Evolutionary conservation across 1,140 invertebrate species (phyloP).

Genomic region (Neomicropteryx cornuta): DNA sequence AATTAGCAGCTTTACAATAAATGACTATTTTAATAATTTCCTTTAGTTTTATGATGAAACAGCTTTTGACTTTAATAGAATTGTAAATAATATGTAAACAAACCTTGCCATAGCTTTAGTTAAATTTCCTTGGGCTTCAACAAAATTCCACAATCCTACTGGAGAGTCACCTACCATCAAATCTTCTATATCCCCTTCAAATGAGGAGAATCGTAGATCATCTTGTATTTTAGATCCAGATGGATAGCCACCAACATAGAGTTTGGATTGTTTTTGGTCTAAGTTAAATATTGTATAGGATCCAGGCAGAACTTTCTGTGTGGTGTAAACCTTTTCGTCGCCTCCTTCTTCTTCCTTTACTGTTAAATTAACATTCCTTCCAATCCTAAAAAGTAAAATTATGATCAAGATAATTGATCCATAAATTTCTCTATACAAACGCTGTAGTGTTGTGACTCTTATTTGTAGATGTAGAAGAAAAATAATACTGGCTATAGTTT

Average conservation of each 20-base stretch:
- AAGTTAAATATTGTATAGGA: slow-evolving; percentile 76
- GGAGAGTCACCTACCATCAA: slow-evolving; percentile 77
- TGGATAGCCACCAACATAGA: slow-evolving; percentile 87
- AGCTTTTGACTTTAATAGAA: too few relatives aligned
- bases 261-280: slow-evolving; percentile 69
- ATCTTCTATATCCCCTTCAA: slow-evolving; percentile 85
- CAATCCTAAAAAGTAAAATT: slow-evolving; percentile 60
- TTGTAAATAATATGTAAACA: too few relatives aligned
- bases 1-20: too few relatives aligned
- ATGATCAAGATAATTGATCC: too few relatives aligned
- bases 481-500: not conserved
- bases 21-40: too few relatives aligned
- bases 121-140: slow-evolving; percentile 64
- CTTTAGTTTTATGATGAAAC: too few relatives aligned
- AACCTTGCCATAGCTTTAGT: slow-evolving; percentile 63
- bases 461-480: too few relatives aligned
- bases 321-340: slow-evolving; percentile 36
- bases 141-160: slow-evolving; percentile 93
- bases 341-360: slow-evolving; percentile 66
- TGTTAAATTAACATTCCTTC: slow-evolving; percentile 68
- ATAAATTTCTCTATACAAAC: too few relatives aligned
- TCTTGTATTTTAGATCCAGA: slow-evolving; percentile 48
- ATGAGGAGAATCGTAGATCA: slow-evolving; percentile 58
- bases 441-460: too few relatives aligned
- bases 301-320: slow-evolving; percentile 54